Conservation (phyloP, 2,888 invertebrate genomes). For the Bhutanitis thaidina region DNA sequence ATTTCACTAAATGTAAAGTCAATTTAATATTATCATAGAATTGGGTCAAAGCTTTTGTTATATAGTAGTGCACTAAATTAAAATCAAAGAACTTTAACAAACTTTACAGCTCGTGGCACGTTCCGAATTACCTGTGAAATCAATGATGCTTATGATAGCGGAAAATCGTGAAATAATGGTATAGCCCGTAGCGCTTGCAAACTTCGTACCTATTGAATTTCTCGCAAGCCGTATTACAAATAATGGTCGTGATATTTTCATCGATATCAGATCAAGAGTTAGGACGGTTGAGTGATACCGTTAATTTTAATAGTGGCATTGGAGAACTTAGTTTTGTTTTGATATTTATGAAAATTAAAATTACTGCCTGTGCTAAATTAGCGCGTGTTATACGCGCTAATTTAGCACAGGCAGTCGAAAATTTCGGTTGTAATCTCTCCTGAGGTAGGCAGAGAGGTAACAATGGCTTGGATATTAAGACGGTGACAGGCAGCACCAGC, state of each 20-base stretch:
- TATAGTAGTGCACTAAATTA: conserved; percentile 1
- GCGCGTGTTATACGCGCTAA: no score
- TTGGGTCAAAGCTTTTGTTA: background rate
- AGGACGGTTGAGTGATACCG: no score
- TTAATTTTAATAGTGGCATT: no score
- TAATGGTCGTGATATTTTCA: conserved; percentile 2
- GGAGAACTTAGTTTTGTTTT: no score
- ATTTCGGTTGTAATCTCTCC: no score
- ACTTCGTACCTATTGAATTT: conserved; percentile 54
- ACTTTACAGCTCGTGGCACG: conserved; percentile 9
- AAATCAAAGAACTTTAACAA: conserved; percentile 5
- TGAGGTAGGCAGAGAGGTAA: no score
- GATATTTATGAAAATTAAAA: no score
- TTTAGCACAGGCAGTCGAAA: no score
- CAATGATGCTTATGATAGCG: conserved; percentile 16
- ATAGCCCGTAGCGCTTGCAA: conserved; percentile 49
- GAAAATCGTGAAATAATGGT: conserved; percentile 20
- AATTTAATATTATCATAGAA: background rate
- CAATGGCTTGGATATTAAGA: no score
- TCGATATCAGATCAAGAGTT: conserved; percentile 10
- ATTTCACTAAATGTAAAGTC: no score
- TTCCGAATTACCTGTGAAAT: conserved; percentile 13
- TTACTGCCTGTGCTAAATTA: no score
- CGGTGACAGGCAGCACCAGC: no score
- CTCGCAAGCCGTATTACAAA: conserved; percentile 28